Base-by-base conservation (phyloP, 2,113 vertebrate species). In the Pimephales promelas region DNA sequence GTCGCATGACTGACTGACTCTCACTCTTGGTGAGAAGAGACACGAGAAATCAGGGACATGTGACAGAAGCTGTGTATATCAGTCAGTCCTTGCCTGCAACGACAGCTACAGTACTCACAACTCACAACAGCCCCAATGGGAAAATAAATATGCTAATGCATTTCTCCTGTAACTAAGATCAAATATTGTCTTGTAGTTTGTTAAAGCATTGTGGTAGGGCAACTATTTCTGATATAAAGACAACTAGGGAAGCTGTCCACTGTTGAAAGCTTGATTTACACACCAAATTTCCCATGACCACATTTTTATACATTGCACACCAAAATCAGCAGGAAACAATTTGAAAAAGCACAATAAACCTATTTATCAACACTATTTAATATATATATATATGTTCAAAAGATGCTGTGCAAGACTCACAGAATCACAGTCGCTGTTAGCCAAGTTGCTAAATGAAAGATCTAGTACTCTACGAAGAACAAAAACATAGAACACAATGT, bases 61-160 rank as follows among this genome's bases (percentile, higher is more conserved):
- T 81, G 86, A 87, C 86, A 87, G 84, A 77, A 77, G 76, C 56
- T 43, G 81, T 82, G 71, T 52, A 81, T 76, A 71, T 85, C 84
- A 76, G 70, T 87, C 86, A 83, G 22, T 84, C 31, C 5, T 54
- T 61, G 40, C 75, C 83, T 66, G 59, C 80, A 59, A 79, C 28
- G 45, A 43, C 80, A 31, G 45, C 54, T 80, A n/a, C n/a, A n/a
- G n/a, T n/a, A n/a, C 26, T 22, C 11, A 2, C 72, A 40, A n/a
- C 54, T 43, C 31, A 14, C 56, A 14, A 5, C 20, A 11, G 49
- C 11, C 47, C 10, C 31, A 20, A 54, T 20, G 5, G 22, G 36
- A 47, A 31, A 31, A 59, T 22, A 22, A 57, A 56, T 18, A 59
- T 6, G 22, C 11, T 45, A 47, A 45, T 47, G 43, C 70, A 73